A percentile compares a stretch with the other conserved stretches of the same genome.
Conservation (phyloP, 2,888 invertebrate genomes). For the Drosophila percnosoma region DNA sequence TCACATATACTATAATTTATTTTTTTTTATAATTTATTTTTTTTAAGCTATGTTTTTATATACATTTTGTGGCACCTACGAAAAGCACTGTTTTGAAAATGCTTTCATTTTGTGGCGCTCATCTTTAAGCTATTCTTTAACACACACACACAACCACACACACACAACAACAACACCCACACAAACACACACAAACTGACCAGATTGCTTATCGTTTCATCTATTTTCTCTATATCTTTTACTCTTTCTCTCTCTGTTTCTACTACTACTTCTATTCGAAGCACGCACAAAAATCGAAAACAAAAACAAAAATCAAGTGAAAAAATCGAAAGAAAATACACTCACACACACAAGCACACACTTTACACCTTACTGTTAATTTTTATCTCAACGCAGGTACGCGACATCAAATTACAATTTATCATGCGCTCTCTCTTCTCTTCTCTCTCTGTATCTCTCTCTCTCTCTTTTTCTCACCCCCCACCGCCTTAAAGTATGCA, state of each 20-base stretch:
- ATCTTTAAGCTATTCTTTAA: constrained; percentile 53
- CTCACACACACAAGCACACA: constrained; percentile 41
- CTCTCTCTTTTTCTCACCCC: constrained; percentile 25
- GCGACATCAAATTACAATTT: constrained; percentile 70
- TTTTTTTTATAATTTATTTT: background rate
- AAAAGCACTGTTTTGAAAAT: constrained; percentile 27
- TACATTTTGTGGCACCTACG: constrained; percentile 19
- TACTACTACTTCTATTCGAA: constrained; percentile 46
- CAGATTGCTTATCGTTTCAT: constrained; percentile 54
- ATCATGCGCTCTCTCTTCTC: constrained; percentile 64
- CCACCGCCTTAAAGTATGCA: constrained; percentile 68
- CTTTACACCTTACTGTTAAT: constrained; percentile 57
- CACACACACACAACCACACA: constrained; percentile 32
- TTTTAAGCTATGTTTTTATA: background rate
- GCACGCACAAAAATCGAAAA: constrained; percentile 60
- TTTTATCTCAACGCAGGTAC: constrained; percentile 66
- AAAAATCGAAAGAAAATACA: constrained; percentile 17
- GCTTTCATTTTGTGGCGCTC: constrained; percentile 34
- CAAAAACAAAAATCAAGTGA: constrained; percentile 12
- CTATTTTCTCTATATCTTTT: constrained; percentile 43
- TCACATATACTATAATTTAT: constrained; percentile 16
- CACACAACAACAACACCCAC: constrained; percentile 21
- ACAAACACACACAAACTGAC: constrained; percentile 36
- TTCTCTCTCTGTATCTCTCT: constrained; percentile 21
- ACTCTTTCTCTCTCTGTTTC: constrained; percentile 24